Base-by-base conservation (phyloP, 2,797 vertebrate genomes). In the Acanthornis magna region DNA sequence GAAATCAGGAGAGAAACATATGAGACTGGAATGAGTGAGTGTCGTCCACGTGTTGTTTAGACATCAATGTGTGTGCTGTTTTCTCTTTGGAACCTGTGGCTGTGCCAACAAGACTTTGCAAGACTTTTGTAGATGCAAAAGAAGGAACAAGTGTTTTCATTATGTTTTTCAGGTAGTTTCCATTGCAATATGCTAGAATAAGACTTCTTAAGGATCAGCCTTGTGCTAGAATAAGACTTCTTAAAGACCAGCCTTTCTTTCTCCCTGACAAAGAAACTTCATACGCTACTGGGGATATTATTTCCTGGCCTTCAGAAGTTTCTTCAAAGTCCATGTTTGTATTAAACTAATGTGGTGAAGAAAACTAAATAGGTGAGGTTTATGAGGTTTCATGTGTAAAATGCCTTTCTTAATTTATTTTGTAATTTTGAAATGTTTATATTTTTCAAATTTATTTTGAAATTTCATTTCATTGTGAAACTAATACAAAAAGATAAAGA, bases 41-140 rank as follows among this genome's bases (percentile, higher is more conserved):
- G 14, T 32, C 12, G 22, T 66, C 32, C 48, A 62, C 29, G 62
- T 58, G 6, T 55, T 45, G 4, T n/a, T 57, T 58, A 25, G 30
- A 50, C 16, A 38, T 10, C 3, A 27, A 8, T 3, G 1, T 22
- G 6, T 5, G 26, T 6, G 11, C 40, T 42, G 2, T 55, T 83
- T 85, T 72, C 34, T 12, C 15, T 88, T 74, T 42, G 34, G 26
- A 71, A 84, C 17, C 16, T 13, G 3, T 54, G 21, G 14, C 5
- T 75, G 9, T 76, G 22, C 11, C 7, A 19, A 10, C 13, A 57
- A 48, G 11, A 23, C 3, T 79, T 42, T 38, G 4, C 18, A 36
- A 43, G 32, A 8, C 15, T 36, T 74, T 18, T 48, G 4, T 2
- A 54, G 7, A 2, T 27, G 15, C 16, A 21, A n/a, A 75, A 27